Evolutionary conservation across 1,140 invertebrate species (phyloP).

Genomic region (Stenopsyche tienmushanensis): DNA sequence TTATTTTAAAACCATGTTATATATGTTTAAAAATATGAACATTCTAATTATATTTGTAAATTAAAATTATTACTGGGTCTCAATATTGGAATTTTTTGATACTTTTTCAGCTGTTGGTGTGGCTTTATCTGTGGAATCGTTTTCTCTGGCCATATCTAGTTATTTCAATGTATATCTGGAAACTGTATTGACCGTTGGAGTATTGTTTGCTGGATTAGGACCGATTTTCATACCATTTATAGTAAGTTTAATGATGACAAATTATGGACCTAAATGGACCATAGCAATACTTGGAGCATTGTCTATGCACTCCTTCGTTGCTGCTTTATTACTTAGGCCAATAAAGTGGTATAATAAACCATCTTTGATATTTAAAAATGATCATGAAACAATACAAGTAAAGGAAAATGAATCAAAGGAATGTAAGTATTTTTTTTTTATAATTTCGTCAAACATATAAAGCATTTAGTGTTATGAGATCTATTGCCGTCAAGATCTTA

Average conservation of each 20-base stretch:
- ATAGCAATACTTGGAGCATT: conserved; percentile 58
- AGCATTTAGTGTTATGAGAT: no score
- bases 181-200: conserved; percentile 56
- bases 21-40: no score
- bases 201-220: conserved; percentile 57
- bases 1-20: no score
- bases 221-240: conserved; percentile 51
- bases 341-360: conserved; percentile 60
- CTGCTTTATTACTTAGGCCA: conserved; percentile 58
- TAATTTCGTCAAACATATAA: no score
- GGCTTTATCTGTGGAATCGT: conserved; percentile 52
- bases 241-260: conserved; percentile 52
- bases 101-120: conserved; percentile 52
- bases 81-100: no score
- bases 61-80: no score
- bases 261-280: conserved; percentile 56
- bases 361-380: conserved; percentile 41
- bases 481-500: no score
- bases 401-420: neutral
- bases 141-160: conserved; percentile 56
- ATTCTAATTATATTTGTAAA: no score
- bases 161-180: conserved; percentile 57
- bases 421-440: conserved; percentile 6
- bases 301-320: conserved; percentile 57
- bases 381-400: conserved; percentile 6